Evolutionary conservation across 1,140 invertebrate genomes (phyloP), one percentile per base, ranked within the genome.

Genomic region (Panulirus ornatus): DNA sequence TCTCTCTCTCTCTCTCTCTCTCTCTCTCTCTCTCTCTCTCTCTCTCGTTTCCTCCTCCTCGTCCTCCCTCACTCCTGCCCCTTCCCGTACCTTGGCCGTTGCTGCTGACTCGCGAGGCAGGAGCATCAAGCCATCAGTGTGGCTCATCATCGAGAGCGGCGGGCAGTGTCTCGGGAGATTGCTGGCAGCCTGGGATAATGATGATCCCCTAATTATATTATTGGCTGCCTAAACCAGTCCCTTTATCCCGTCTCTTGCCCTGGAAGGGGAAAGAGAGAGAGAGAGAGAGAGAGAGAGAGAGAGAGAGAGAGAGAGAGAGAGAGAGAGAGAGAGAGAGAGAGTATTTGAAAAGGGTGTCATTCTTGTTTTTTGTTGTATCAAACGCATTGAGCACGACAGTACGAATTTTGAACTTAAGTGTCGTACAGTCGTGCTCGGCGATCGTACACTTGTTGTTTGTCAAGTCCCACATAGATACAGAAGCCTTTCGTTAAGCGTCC

Each of bases 171-270:
- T 30, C n/a, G 3, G 51, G 76, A 19, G 42, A 51, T 22, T 42
- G 27, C 40, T 30, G 42, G 44, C 42, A 47, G 78, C 51, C 14
- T 66, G 47, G 38, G 81, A 54, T 83, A 83, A 82, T 83, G 36
- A 83, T 83, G 78, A 83, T 83, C 58, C 81, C 36, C 81, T 83
- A 83, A 83, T 83, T 54, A 66, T 83, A 82, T 83, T 83, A 83
- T 83, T 83, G 81, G 51, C 44, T 66, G 42, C 36, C 81, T 40
- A 51, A 1, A 19, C 70, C 34, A 36, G 70, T 34, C 70, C 14
- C 58, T 14, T 27, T 42, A 44, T 40, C 76, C 44, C 0, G 44
- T 27, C 51, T 79, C 40, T 2, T 51, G 2, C 9, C 76, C 38
- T 81, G 11, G 14, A 22, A 19, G n/a, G 58, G 42, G 36, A 84